phyloP scores from a whole-genome alignment of 2,113 vertebrate genomes.

The Sorex fumeus region DNA sequence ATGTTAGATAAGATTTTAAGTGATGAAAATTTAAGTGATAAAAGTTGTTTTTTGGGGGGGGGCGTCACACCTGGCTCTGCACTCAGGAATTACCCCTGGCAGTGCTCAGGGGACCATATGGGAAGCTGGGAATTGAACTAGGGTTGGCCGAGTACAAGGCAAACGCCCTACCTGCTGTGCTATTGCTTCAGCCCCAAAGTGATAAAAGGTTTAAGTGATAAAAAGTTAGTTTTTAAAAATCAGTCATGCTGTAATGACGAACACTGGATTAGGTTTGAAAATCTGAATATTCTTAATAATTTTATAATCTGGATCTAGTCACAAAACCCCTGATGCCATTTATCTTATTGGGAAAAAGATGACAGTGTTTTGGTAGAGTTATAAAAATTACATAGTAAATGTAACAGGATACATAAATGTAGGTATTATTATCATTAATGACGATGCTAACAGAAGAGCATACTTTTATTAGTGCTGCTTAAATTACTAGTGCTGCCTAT shows the following conservation, averaged over 20 bases:
- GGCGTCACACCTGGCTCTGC: too few species aligned
- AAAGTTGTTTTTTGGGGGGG: not conserved
- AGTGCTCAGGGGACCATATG: too few species aligned
- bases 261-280: slow-evolving; percentile 12
- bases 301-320: not conserved
- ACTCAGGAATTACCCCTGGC: too few species aligned
- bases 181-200: too few species aligned
- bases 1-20: not conserved
- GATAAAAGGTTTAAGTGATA: not conserved
- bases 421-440: not conserved
- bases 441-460: not conserved
- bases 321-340: not conserved
- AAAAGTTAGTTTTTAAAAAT: not conserved
- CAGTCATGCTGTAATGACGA: not conserved
- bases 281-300: not conserved
- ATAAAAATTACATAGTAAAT: slow-evolving; percentile 15
- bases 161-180: too few species aligned
- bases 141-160: too few species aligned
- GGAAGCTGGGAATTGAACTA: too few species aligned
- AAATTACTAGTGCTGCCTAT: not conserved
- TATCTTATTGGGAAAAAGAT: slow-evolving; percentile 18
- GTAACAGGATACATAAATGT: slow-evolving; percentile 5
- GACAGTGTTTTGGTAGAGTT: not conserved
- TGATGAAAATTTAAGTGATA: not conserved
- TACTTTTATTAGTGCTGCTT: slow-evolving; percentile 8